phyloP scores from a whole-genome alignment of 1,140 invertebrate genomes.

The Diuraphis noxia region DNA sequence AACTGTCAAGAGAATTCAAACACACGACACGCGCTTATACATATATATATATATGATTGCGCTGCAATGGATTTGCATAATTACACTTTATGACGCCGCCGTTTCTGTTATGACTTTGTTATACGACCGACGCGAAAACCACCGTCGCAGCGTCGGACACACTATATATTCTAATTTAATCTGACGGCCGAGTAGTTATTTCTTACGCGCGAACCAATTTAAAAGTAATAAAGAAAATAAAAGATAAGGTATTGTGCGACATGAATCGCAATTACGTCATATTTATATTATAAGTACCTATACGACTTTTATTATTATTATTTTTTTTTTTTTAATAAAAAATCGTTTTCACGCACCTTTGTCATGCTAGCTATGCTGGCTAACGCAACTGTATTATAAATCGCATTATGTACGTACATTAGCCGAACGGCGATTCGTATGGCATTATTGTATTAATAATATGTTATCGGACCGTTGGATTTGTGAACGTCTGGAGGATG shows the following conservation, averaged over 20 bases:
- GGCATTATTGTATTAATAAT: neutral
- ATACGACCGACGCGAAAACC: constrained; percentile 2
- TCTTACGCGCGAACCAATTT: constrained; percentile 7
- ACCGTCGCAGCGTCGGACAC: neutral
- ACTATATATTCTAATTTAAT: constrained; percentile 40
- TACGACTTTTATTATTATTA: neutral
- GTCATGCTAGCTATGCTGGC: neutral
- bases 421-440: too few species aligned
- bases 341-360: neutral
- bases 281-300: neutral
- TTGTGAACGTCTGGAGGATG: neutral
- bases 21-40: neutral
- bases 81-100: constrained; percentile 25
- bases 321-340: neutral
- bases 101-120: constrained; percentile 1
- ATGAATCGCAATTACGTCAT: neutral
- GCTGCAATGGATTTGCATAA: constrained; percentile 44
- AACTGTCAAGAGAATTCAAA: constrained; percentile 19
- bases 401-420: neutral
- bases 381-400: neutral
- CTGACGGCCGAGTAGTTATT: constrained; percentile 1
- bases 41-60: neutral
- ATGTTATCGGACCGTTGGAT: neutral
- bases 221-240: constrained; percentile 17
- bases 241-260: neutral